Percentiles rank a stretch among this genome's conserved stretches.
phyloP scores from a whole-genome alignment of 1,140 invertebrate genomes.

The Paraescarpia echinospica region DNA sequence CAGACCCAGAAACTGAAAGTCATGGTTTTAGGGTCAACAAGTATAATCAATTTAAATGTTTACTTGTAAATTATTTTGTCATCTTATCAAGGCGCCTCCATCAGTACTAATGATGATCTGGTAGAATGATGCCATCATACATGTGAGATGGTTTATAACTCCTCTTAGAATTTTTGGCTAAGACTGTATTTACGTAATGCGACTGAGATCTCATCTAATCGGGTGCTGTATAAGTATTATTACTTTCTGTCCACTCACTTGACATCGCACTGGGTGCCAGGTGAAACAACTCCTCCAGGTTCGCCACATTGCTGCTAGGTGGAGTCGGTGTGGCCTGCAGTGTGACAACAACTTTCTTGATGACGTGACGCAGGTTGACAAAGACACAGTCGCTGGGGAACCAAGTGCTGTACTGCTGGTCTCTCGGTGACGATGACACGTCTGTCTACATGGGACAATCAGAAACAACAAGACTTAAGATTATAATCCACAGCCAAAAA shows the following conservation, averaged over 20 bases:
- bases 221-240: background rate
- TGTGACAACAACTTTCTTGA: slow-evolving; percentile 25
- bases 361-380: slow-evolving; percentile 74
- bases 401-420: slow-evolving; percentile 58
- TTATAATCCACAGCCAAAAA: too few relatives aligned
- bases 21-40: slow-evolving; percentile 6
- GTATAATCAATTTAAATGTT: background rate
- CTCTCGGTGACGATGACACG: background rate
- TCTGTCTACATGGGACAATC: background rate
- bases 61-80: background rate
- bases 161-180: too few relatives aligned
- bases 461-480: too few relatives aligned
- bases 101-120: too few relatives aligned
- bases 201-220: background rate
- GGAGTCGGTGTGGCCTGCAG: slow-evolving; percentile 14
- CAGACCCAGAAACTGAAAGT: slow-evolving; percentile 36
- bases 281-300: slow-evolving; percentile 49
- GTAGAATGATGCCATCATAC: too few relatives aligned
- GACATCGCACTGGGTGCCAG: slow-evolving; percentile 43
- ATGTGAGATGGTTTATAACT: too few relatives aligned
- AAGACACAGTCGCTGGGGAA: slow-evolving; percentile 76
- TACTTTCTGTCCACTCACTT: slow-evolving; percentile 31
- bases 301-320: slow-evolving; percentile 34
- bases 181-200: too few relatives aligned
- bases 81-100: too few relatives aligned